Evolutionary conservation across 1,140 invertebrate species (phyloP).

Genomic region (Oryzaephilus surinamensis): DNA sequence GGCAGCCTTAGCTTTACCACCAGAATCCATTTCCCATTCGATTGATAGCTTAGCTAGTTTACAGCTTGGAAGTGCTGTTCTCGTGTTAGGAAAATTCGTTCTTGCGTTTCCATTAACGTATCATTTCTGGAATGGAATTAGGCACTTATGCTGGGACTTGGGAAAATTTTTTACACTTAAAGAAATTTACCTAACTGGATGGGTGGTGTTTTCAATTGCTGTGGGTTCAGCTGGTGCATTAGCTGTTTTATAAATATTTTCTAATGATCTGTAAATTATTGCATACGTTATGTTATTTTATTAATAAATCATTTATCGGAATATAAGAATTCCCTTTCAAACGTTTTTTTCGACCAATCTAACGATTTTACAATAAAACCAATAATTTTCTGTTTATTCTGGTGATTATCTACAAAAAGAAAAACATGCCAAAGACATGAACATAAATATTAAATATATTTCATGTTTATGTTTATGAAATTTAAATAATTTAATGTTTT

Average conservation of each 20-base stretch:
- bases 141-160: conserved; percentile 19
- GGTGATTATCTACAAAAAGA: not conserved
- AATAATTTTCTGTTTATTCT: not conserved
- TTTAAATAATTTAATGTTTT: too few species aligned
- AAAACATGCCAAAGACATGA: too few species aligned
- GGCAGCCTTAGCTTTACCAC: conserved; percentile 14
- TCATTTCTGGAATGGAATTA: conserved; percentile 25
- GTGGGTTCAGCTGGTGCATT: conserved; percentile 14
- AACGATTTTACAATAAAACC: not conserved
- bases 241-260: conserved; percentile 11
- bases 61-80: conserved; percentile 11
- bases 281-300: too few species aligned
- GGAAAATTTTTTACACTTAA: conserved; percentile 19
- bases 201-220: conserved; percentile 16
- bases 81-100: conserved; percentile 14
- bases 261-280: conserved; percentile 3
- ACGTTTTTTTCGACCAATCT: too few species aligned
- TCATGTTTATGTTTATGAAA: too few species aligned
- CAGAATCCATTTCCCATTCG: conserved; percentile 16
- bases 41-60: conserved; percentile 18
- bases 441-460: too few species aligned
- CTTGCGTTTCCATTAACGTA: conserved; percentile 23
- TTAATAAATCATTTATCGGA: too few species aligned
- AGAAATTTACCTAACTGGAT: conserved; percentile 22
- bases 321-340: not conserved